phyloP scores from a whole-genome alignment of 2,888 invertebrate species.

The Miltochrista miniata region DNA sequence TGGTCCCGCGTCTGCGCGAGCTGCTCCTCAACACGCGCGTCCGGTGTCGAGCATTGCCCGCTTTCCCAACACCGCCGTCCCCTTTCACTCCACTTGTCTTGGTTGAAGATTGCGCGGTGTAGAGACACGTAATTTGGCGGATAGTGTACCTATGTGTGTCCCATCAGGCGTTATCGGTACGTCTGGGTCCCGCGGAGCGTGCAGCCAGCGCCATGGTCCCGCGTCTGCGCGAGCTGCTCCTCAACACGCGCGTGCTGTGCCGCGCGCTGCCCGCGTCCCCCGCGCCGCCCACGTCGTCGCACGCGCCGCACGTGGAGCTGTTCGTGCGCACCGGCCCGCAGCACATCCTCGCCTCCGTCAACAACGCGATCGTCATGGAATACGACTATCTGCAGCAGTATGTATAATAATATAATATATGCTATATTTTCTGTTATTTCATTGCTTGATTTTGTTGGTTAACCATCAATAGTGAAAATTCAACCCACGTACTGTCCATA shows the following conservation, averaged over 20 bases:
- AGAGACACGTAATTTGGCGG: too few species aligned
- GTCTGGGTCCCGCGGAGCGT: conserved; percentile 83
- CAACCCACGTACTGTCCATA: too few species aligned
- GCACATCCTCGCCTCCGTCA: conserved; percentile 87
- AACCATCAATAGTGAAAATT: too few species aligned
- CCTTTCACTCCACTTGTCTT: too few species aligned
- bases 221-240: conserved; percentile 84
- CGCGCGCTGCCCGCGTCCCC: conserved; percentile 55
- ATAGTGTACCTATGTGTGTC: background rate
- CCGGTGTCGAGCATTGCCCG: too few species aligned
- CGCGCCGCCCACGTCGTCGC: conserved; percentile 40
- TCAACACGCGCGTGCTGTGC: conserved; percentile 75
- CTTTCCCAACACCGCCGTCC: too few species aligned
- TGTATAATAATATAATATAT: too few species aligned
- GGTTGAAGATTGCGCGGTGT: too few species aligned
- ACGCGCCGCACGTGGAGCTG: conserved; percentile 85
- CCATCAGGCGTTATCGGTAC: conserved; percentile 80
- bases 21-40: too few species aligned
- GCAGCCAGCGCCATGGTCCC: conserved; percentile 76
- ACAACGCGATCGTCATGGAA: conserved; percentile 87
- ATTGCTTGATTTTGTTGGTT: too few species aligned
- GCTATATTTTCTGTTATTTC: too few species aligned
- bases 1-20: too few species aligned
- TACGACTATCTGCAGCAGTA: conserved; percentile 78
- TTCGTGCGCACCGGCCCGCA: conserved; percentile 87